Evolutionary conservation across 2,113 vertebrate genomes (phyloP), one percentile per base, ranked within the genome.

Genomic region (Chlorodrepanis virens): DNA sequence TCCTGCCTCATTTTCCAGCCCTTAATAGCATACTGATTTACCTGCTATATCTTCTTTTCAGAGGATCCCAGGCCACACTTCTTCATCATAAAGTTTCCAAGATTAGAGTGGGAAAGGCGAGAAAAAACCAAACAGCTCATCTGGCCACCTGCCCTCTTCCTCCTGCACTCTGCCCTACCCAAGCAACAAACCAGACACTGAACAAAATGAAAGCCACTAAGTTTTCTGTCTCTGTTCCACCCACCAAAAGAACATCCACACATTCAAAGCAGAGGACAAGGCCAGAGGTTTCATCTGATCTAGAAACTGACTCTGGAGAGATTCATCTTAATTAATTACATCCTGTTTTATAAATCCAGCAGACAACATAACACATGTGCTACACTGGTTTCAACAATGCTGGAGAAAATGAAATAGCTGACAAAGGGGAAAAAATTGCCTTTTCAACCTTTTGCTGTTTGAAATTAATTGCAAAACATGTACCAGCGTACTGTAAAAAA

Each of bases 301-400:
- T 44, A 87, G 53, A 85, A 91, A 87, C 11, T 27, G 40, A 20
- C 56, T 84, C 44, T 79, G 28, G 29, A 90, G 54, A 83, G 14
- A 96, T 88, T 88, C 0, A 6, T 78, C 71, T 94, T 89, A 76
- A 93, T 90, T 87, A 94, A 84, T 93, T 77, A 50, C 33, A 61
- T 35, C 42, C 45, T 44, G 19, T 54, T 74, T 87, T 76, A 89
- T 61, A 95, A 83, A 89, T n/a, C 24, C 33, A 93, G 84, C 27
- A 90, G 78, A 74, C 50, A 93, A 77, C 11, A 10, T 27, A 28
- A 85, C 84, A 91, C 35, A 15, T 63, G 60, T 63, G 82, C 29
- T 76, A 72, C 22, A 25, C 22, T 25, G 33, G 16, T 83, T 93
- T 83, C 4, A 1, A 78, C 11, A 5, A 88, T 33, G 17, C 85